phyloP scores from a whole-genome alignment of 2,888 invertebrate genomes.

The Zeuzera pyrina region DNA sequence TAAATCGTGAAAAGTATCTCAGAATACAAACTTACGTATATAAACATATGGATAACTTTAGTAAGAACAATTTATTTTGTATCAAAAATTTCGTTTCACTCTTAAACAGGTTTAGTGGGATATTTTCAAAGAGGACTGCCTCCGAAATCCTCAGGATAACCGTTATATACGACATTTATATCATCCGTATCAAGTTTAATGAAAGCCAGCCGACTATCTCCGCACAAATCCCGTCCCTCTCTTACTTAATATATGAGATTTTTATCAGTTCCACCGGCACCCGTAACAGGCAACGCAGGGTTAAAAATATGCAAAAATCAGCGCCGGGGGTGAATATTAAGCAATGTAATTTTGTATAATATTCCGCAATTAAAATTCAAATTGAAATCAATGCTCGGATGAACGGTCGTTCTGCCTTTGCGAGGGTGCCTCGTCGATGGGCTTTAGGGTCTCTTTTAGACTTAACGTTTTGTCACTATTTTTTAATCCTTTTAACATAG shows the following conservation, averaged over 20 bases:
- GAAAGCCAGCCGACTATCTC: constrained; percentile 49
- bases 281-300: constrained; percentile 30
- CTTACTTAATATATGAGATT: constrained; percentile 60
- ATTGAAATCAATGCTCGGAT: constrained; percentile 72
- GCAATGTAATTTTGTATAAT: constrained; percentile 70
- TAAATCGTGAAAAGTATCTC: no score
- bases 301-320: constrained; percentile 70
- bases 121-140: no score
- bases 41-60: no score
- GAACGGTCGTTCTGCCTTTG: constrained; percentile 38
- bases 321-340: constrained; percentile 67
- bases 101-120: no score
- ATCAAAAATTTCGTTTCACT: no score
- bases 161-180: constrained; percentile 50
- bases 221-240: constrained; percentile 32
- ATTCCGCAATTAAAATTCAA: constrained; percentile 73
- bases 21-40: no score
- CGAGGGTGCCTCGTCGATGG: no score
- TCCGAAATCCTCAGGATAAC: no score
- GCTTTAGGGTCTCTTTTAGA: no score
- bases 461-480: no score
- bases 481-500: no score
- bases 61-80: no score
- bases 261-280: constrained; percentile 43
- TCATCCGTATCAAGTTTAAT: constrained; percentile 51